These are phyloP conservation scores for Struthidea cinerea DNA, from an alignment of 2,113 vertebrate species.

Conservation along the genomic window DNA sequence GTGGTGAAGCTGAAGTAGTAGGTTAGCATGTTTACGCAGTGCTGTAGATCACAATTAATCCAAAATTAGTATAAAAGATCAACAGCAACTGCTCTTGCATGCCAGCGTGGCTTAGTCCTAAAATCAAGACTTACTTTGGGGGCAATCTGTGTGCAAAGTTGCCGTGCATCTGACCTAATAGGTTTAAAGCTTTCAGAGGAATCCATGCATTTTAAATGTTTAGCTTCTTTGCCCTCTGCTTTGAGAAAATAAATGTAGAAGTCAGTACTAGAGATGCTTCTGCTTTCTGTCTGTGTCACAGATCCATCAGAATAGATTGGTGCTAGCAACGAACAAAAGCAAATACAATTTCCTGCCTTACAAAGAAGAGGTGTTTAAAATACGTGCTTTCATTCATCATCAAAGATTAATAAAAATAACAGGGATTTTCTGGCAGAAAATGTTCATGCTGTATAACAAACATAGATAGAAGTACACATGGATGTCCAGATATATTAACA, in stretches of 20 bases:
- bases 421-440: not conserved
- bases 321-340: not conserved
- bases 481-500: not conserved
- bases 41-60: slow-evolving; percentile 97
- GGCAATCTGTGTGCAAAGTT: slow-evolving; percentile 81
- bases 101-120: slow-evolving; percentile 84
- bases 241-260: slow-evolving; percentile 51
- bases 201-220: slow-evolving; percentile 62
- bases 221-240: slow-evolving; percentile 43
- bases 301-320: not conserved
- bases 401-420: slow-evolving; percentile 1
- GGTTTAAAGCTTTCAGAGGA: slow-evolving; percentile 57
- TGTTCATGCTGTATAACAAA: not conserved
- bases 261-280: not conserved
- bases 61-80: slow-evolving; percentile 99
- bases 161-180: slow-evolving; percentile 42
- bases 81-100: slow-evolving; percentile 86
- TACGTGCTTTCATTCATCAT: not conserved
- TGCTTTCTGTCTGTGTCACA: slow-evolving; percentile 43
- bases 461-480: not conserved
- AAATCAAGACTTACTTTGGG: slow-evolving; percentile 87
- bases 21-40: slow-evolving; percentile 94
- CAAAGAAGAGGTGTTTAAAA: not conserved
- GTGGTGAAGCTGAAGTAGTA: slow-evolving; percentile 88
- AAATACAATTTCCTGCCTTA: slow-evolving; percentile 38